Percentiles rank a stretch among this genome's conserved stretches.
phyloP scores from a whole-genome alignment of 2,888 invertebrate species.

The Drosophila acutilabella region DNA sequence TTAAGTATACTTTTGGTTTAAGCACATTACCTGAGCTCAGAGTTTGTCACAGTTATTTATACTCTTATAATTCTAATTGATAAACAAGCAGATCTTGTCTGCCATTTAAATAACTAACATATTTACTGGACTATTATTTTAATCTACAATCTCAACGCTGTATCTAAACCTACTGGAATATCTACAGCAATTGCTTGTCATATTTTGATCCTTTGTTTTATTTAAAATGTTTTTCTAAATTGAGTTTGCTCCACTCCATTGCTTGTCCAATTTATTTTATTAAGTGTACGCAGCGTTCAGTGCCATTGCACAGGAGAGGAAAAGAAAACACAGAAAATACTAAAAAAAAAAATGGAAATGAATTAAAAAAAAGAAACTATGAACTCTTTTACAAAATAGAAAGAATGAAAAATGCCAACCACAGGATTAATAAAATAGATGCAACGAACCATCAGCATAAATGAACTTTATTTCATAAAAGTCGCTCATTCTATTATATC shows the following conservation, averaged over 20 bases:
- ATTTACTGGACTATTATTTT: too few relatives aligned
- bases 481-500: slow-evolving; percentile 1
- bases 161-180: neutral
- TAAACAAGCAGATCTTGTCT: too few relatives aligned
- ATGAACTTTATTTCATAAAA: slow-evolving; percentile 18
- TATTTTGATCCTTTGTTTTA: slow-evolving; percentile 9
- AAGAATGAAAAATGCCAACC: slow-evolving; percentile 21
- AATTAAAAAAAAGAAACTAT: neutral
- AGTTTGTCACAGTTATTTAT: too few relatives aligned
- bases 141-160: neutral
- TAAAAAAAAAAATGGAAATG: too few relatives aligned
- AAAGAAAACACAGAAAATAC: neutral
- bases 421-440: slow-evolving; percentile 30
- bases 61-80: too few relatives aligned
- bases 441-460: slow-evolving; percentile 19
- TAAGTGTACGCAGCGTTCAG: slow-evolving; percentile 10
- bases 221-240: slow-evolving; percentile 16
- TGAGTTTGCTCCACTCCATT: slow-evolving; percentile 8
- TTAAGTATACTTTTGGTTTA: too few relatives aligned
- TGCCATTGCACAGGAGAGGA: slow-evolving; percentile 13
- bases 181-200: slow-evolving; percentile 11
- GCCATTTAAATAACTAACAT: too few relatives aligned
- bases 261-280: slow-evolving; percentile 8
- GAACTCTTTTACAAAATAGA: slow-evolving; percentile 17
- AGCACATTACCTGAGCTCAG: too few relatives aligned